Conservation (phyloP, 1,140 invertebrate genomes). For the Muscidifurax raptorellus region DNA sequence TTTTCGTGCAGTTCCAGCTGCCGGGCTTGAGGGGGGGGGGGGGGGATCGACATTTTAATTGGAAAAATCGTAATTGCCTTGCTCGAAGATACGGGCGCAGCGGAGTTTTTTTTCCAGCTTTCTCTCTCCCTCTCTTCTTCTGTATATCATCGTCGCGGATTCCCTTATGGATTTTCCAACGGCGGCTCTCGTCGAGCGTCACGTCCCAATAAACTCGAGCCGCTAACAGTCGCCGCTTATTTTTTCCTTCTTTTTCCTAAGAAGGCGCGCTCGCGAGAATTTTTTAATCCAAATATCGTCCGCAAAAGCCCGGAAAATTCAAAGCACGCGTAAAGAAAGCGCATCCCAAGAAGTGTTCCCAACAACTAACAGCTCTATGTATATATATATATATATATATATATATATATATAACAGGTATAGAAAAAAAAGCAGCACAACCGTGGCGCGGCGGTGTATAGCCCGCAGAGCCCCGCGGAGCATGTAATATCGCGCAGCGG, state of each 20-base stretch:
- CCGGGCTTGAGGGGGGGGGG: neutral
- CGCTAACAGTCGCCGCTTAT: neutral
- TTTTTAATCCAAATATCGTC: neutral
- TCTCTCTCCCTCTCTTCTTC: neutral
- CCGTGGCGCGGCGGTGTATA: neutral
- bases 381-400: too few species aligned
- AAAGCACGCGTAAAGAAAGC: neutral
- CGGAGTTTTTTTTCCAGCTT: neutral
- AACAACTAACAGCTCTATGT: too few species aligned
- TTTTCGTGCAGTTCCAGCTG: slow-evolving; percentile 4
- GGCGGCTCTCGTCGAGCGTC: neutral
- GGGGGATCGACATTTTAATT: slow-evolving; percentile 41
- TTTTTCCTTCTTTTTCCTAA: slow-evolving; percentile 13
- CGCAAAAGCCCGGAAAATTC: neutral
- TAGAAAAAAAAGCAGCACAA: too few species aligned
- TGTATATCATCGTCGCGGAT: neutral
- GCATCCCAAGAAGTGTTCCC: neutral
- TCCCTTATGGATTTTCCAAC: slow-evolving; percentile 33
- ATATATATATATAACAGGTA: too few species aligned
- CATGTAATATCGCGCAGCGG: neutral
- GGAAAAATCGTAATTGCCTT: slow-evolving; percentile 42
- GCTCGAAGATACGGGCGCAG: neutral
- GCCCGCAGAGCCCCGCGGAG: neutral
- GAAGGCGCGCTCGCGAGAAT: neutral
- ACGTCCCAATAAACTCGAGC: neutral